Base-by-base conservation (phyloP, 1,140 invertebrate genomes). In the Aphis gossypii region DNA sequence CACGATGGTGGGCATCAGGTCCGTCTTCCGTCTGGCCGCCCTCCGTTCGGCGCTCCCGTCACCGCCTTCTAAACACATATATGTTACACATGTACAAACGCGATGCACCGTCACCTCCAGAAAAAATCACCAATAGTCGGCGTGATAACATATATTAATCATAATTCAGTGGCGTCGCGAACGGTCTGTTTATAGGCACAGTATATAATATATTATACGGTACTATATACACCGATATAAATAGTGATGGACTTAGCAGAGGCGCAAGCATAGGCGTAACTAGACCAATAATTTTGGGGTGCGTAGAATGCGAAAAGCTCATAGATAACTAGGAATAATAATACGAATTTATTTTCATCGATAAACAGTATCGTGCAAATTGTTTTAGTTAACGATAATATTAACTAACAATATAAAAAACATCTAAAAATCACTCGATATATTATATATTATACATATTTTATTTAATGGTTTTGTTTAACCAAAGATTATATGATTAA, bases 1-100 rank as follows among this genome's bases (percentile, higher is more conserved):
- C 93, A 98, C 98, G 95, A 98, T 97, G 94, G 98, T 98, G 94
- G 98, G 98, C 96, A 98, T 97, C 95, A 99, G 96, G 96, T 99
- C 98, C 93, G 98, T 98, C 95, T 98, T 97, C 94, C 98, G 96
- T 94, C 98, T 97, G 94, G 96, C 95, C 94, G 96, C 95, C 91
- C 94, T 90, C 54, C 93, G 68, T 86, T 93, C 92, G 48, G 92
- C 92, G 25, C 92, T 93, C 48, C 92, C 76, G 25, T 93, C 92
- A 93, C 92, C 92, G 30, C n/a, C 82, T 86, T 83, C 92, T 93
- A 93, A 93, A 93, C 92, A 93, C 76, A 93, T 25, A 93, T 93
- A 93, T 84, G 92, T 93, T 93, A 93, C 91, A 92, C 92, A 93
- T 93, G 92, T 93, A 93, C 92, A 93, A 93, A 60, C 54, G 54